These are phyloP conservation scores for Pseudomyrmex gracilis DNA, from an alignment of 1,140 invertebrate species.

Conservation along the genomic window DNA sequence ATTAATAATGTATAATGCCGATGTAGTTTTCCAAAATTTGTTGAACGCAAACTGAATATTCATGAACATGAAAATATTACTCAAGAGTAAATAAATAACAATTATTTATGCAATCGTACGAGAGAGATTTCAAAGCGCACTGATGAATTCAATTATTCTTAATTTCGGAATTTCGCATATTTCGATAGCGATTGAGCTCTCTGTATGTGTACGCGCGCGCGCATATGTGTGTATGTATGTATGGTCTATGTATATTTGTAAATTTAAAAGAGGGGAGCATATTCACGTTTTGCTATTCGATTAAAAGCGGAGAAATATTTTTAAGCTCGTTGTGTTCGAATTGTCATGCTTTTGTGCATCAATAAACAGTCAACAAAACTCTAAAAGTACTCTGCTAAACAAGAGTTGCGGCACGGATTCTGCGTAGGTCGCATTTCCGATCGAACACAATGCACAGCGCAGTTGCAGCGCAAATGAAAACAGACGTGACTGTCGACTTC, in stretches of 20 bases:
- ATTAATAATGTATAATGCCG: slow-evolving; percentile 4
- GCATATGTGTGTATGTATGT: too few relatives aligned
- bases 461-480: neutral
- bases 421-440: neutral
- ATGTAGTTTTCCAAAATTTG: slow-evolving; percentile 31
- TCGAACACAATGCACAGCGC: neutral
- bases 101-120: slow-evolving; percentile 42
- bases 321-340: neutral
- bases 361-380: slow-evolving; percentile 41
- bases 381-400: slow-evolving; percentile 1
- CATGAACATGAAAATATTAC: slow-evolving; percentile 33
- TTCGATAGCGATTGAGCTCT: slow-evolving; percentile 3
- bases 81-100: slow-evolving; percentile 27
- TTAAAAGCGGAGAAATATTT: slow-evolving; percentile 21
- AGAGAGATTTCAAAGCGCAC: slow-evolving; percentile 2
- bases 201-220: too few relatives aligned
- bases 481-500: neutral
- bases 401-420: neutral
- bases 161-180: slow-evolving; percentile 33
- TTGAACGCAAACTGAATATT: slow-evolving; percentile 30
- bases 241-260: neutral
- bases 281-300: slow-evolving; percentile 10
- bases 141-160: slow-evolving; percentile 44
- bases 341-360: slow-evolving; percentile 1
- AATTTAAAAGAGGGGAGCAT: neutral